Base-by-base conservation (phyloP, 1,140 invertebrate genomes). In the Philotrypesis tridentata region DNA sequence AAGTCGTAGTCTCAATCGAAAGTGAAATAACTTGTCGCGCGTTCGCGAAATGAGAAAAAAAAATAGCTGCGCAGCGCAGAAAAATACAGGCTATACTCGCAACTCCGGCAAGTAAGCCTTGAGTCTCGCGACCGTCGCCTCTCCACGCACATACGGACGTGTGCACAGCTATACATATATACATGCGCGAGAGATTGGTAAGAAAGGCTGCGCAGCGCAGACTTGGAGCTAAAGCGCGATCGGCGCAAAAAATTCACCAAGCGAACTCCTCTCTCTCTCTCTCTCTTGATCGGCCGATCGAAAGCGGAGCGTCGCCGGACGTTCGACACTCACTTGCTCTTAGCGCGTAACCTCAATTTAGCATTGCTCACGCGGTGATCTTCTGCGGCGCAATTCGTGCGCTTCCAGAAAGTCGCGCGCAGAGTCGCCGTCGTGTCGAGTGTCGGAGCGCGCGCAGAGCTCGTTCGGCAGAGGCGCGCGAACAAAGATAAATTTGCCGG, bases 251-350 rank as follows among this genome's bases (percentile, higher is more conserved):
- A 68, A 78, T 14, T 55, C 48, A 21, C 21, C n/a, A 55, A 29
- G 67, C 21, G 8, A 65, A 65, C 17, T n/a, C 14, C 37, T 25
- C 21, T 60, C 43, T 48, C 23, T 27, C 25, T 29, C 12, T 21
- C 55, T 37, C 29, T 14, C 7, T 65, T 61, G 31, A 29, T n/a
- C 31, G 61, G 17, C 55, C 48, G n/a, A 65, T 76, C 75, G 68
- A 79, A 63, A 72, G 68, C 31, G 67, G 78, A 40, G 78, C 78
- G 55, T 29, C 31, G 17, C 27, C 29, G 68, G 78, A 40, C 77
- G 78, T 72, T 40, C 29, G 68, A 72, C 78, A 79, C 68, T 72
- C 68, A 43, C 68, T 79, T 43, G 78, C 68, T 79, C 68, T 79
- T 63, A 72, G 23, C 43, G 60, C 33, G 67, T 72, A 79, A 79